These are phyloP conservation scores for Zelleria hepariella DNA, from an alignment of 2,888 invertebrate species.

Conservation along the genomic window DNA sequence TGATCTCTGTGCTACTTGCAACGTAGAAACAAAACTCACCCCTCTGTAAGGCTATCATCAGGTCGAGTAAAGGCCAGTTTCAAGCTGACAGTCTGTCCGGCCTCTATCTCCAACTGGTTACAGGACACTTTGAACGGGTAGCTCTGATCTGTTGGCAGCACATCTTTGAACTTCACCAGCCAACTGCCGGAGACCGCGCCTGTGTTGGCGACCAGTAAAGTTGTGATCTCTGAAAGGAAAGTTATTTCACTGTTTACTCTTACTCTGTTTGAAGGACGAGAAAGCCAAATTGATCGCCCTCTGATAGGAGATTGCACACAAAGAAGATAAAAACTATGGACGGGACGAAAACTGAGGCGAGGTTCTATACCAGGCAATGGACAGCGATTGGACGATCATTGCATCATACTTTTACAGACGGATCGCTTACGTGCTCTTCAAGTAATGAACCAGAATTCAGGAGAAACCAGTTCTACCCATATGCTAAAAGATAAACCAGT, in stretches of 20 bases:
- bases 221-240: conserved; percentile 36
- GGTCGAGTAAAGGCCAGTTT: conserved; percentile 37
- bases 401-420: no score
- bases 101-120: conserved; percentile 36
- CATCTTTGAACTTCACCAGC: conserved; percentile 32
- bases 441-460: no score
- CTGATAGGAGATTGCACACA: no score
- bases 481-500: no score
- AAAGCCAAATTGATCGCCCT: no score
- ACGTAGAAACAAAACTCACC: conserved; percentile 38
- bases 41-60: conserved; percentile 30
- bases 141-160: conserved; percentile 18
- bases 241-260: background rate
- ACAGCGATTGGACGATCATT: no score
- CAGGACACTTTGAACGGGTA: conserved; percentile 40
- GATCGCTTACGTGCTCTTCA: no score
- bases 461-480: no score
- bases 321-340: no score
- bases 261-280: background rate
- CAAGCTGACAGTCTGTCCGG: conserved; percentile 29
- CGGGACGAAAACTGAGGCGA: no score
- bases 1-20: no score
- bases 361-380: no score
- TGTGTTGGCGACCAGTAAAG: conserved; percentile 33
- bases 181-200: conserved; percentile 47